These are phyloP conservation scores for Theretra japonica DNA, from an alignment of 2,888 invertebrate genomes.

Conservation along the genomic window DNA sequence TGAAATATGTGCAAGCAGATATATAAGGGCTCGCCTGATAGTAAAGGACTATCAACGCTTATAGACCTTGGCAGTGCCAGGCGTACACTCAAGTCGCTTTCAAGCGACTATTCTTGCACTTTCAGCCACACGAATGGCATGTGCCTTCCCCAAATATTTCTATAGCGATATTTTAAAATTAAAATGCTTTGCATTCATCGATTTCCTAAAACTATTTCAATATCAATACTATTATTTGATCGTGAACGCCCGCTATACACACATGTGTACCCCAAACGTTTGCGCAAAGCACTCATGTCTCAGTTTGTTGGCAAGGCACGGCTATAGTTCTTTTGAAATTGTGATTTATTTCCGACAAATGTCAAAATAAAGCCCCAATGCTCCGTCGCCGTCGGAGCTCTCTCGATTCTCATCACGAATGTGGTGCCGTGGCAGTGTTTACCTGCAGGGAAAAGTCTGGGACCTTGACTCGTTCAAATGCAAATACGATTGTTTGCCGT, in stretches of 20 bases:
- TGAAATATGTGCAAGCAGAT: no score
- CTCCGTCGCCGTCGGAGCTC: slow-evolving; percentile 42
- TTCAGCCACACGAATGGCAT: no score
- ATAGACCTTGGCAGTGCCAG: no score
- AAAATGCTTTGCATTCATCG: no score
- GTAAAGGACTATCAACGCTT: no score
- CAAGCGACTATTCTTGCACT: no score
- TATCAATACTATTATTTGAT: not conserved
- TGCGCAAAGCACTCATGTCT: slow-evolving; percentile 29
- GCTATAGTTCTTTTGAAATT: slow-evolving; percentile 75
- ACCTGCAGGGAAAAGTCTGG: not conserved
- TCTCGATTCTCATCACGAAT: not conserved
- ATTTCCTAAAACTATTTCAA: not conserved
- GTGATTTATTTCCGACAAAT: slow-evolving; percentile 80
- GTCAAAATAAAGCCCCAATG: slow-evolving; percentile 71
- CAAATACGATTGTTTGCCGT: slow-evolving; percentile 9
- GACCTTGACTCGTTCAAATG: not conserved
- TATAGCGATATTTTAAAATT: no score
- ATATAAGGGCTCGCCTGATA: no score
- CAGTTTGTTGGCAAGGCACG: slow-evolving; percentile 62
- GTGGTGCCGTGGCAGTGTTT: not conserved
- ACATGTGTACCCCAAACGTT: not conserved
- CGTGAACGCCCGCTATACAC: not conserved
- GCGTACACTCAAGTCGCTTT: no score
- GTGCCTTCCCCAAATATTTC: no score